Conservation (phyloP, 2,113 vertebrate species). For the Myiopsitta monachus region DNA sequence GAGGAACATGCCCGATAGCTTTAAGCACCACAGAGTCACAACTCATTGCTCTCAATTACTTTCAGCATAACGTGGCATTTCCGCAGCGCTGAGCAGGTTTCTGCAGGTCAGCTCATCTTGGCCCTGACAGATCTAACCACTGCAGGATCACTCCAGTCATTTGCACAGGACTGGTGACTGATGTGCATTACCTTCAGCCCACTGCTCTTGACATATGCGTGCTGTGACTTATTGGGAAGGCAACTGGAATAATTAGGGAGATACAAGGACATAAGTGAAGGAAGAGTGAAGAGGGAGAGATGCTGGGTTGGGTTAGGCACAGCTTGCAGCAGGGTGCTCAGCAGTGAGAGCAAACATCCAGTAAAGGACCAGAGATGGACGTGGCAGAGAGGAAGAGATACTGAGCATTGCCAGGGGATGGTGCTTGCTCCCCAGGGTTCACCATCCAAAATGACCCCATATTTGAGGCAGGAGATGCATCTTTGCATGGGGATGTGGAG, state of each 20-base stretch:
- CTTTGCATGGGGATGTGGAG: accelerated
- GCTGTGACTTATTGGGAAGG: neutral
- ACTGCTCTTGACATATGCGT: neutral
- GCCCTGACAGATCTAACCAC: neutral
- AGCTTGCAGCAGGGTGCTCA: neutral
- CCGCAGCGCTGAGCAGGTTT: neutral
- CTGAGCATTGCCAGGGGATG: neutral
- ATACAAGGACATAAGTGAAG: neutral
- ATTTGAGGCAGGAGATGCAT: neutral
- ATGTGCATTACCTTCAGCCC: neutral
- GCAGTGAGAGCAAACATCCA: neutral
- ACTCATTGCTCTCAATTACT: neutral
- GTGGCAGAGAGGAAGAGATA: neutral
- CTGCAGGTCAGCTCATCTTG: neutral
- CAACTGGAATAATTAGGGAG: neutral
- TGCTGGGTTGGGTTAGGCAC: neutral
- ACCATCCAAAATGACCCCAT: neutral
- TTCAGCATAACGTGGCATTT: neutral
- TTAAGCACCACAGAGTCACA: neutral
- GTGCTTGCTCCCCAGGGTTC: neutral
- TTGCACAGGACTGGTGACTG: neutral
- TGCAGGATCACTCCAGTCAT: neutral
- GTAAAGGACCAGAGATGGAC: neutral
- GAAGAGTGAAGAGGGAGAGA: neutral
- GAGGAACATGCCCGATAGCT: neutral